Conservation (phyloP, 2,888 invertebrate genomes). For the Boloria euphrosyne region DNA sequence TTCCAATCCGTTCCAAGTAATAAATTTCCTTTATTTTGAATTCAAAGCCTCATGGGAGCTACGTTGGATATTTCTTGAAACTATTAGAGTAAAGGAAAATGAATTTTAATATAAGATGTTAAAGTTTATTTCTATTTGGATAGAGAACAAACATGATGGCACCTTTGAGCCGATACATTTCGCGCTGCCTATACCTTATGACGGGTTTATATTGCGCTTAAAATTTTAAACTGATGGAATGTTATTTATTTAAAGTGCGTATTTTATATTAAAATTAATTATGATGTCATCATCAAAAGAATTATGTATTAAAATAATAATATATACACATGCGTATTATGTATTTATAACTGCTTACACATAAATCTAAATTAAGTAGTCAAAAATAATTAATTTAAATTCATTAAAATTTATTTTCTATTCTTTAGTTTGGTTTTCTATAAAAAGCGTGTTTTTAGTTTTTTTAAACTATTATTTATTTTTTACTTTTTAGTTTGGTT, state of each 20-base stretch:
- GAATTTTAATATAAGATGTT: not conserved
- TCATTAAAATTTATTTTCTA: too few species aligned
- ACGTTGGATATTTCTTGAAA: slow-evolving; percentile 18
- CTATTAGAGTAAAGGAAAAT: not conserved
- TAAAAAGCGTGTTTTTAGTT: too few species aligned
- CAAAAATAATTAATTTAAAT: too few species aligned
- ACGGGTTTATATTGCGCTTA: slow-evolving; percentile 12
- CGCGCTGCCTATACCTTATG: slow-evolving; percentile 10
- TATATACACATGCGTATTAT: too few species aligned
- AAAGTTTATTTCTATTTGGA: slow-evolving; percentile 12
- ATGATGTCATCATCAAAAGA: too few species aligned
- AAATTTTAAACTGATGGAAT: not conserved
- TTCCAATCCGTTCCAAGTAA: slow-evolving; percentile 44
- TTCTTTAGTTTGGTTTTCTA: too few species aligned
- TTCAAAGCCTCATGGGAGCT: slow-evolving; percentile 40
- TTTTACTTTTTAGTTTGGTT: too few species aligned
- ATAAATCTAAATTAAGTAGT: too few species aligned
- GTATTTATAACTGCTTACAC: too few species aligned
- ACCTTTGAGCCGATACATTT: slow-evolving; percentile 10
- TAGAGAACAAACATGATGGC: not conserved
- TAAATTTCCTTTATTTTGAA: slow-evolving; percentile 44
- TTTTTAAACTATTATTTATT: too few species aligned
- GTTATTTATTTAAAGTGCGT: slow-evolving; percentile 5
- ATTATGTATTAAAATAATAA: too few species aligned
- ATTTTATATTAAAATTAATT: not conserved